phyloP scores from a whole-genome alignment of 2,797 vertebrate genomes.

The Microcaecilia unicolor region DNA sequence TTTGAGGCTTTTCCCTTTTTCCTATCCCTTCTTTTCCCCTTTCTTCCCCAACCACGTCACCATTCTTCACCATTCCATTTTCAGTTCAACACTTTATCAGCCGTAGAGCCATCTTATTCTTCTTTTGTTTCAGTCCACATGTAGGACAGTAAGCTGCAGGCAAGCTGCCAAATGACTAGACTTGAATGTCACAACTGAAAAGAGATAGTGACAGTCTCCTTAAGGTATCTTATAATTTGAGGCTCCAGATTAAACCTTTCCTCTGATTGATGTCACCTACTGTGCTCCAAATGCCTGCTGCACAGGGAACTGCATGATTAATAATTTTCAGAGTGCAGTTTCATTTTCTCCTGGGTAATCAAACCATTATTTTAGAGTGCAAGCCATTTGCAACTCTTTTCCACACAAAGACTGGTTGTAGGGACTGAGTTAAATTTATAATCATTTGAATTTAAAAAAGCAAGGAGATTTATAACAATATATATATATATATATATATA shows the following conservation, averaged over 20 bases:
- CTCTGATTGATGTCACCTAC: slow-evolving; percentile 38
- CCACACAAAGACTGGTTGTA: slow-evolving; percentile 13
- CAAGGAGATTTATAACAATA: no score
- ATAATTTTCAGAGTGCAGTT: slow-evolving; percentile 34
- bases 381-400: slow-evolving; percentile 21
- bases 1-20: not conserved
- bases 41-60: no score
- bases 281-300: slow-evolving; percentile 27
- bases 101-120: slow-evolving; percentile 60
- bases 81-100: slow-evolving; percentile 52
- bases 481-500: no score
- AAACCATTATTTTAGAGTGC: slow-evolving; percentile 14
- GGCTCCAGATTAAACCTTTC: slow-evolving; percentile 51
- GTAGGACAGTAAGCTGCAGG: slow-evolving; percentile 56
- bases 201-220: slow-evolving; percentile 24
- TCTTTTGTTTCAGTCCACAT: slow-evolving; percentile 64
- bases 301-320: slow-evolving; percentile 35
- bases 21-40: not conserved
- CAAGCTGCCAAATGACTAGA: slow-evolving; percentile 44
- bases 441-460: no score
- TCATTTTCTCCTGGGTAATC: slow-evolving; percentile 29
- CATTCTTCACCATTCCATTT: slow-evolving; percentile 61
- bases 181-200: slow-evolving; percentile 38
- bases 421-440: no score
- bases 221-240: slow-evolving; percentile 38